Base-by-base conservation (phyloP, 2,888 invertebrate genomes). In the Odontocerum albicorne region DNA sequence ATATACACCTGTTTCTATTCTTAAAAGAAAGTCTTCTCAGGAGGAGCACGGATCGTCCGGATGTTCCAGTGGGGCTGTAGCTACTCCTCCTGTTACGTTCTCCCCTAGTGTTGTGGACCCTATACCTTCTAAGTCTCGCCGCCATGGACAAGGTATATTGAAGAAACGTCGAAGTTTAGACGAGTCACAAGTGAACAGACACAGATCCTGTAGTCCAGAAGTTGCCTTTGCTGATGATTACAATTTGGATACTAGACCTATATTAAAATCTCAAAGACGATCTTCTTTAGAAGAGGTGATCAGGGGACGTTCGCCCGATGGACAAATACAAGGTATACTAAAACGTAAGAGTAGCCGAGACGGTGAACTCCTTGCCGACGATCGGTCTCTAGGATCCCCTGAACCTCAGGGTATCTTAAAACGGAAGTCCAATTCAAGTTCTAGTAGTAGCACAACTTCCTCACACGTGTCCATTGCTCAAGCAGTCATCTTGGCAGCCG, bases 101-200 rank as follows among this genome's bases (percentile, higher is more conserved):
- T 88, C 88, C 4, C 87, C 88, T 1, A 87, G 79, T 66, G 88
- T 89, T 50, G 72, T 87, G 42, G 88, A 90, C 65, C 80, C 83
- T 12, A 80, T 83, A 21, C 80, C 82, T 52, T 74, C 78, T 52
- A 77, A 77, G 19, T 72, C 77, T 27, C 77, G 75, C 49, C 74
- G 79, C 59, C 82, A 85, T 62, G 83, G 85, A 49, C 88, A 88
- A 69, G 90, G 90, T 39, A 92, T 91, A 66, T 75, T 90, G 61
- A 92, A 91, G 71, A 92, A 91, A 72, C 84, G 90, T 22, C 84
- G 89, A 52, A 91, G 91, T 66, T 75, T 92, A 62, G 91, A 92
- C 64, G 92, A 92, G 67, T 85, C 84, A 17, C 85, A 87, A 70
- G 86, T 87, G 47, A 75, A 85, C 60, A 73, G 85, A 38, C 79